A percentile compares a stretch with the other conserved stretches of the same genome.
Evolutionary conservation across 2,888 invertebrate genomes (phyloP).

Genomic region (Drosophila tanythrix): DNA sequence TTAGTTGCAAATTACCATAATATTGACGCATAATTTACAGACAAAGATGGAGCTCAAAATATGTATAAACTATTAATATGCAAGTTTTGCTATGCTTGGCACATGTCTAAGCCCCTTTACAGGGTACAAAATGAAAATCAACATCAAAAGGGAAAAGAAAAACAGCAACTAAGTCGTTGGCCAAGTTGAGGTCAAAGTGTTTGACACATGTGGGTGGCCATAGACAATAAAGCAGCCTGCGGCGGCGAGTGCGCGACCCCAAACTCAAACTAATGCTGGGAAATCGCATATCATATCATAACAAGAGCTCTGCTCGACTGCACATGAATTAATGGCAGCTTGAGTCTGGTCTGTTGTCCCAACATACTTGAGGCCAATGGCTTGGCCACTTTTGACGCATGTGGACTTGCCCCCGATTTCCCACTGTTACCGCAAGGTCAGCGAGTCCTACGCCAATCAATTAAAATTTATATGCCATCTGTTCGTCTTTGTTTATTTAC

Average conservation of each 20-base stretch:
- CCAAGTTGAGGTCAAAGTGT: conserved; percentile 49
- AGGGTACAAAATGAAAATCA: not conserved
- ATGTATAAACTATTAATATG: not conserved
- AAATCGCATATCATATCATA: conserved; percentile 15
- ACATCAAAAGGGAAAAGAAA: not conserved
- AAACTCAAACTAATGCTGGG: conserved; percentile 5
- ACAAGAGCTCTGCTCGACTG: conserved; percentile 18
- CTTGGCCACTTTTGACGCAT: conserved; percentile 31
- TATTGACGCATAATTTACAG: not conserved
- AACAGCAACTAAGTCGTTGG: conserved; percentile 1
- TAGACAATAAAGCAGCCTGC: conserved; percentile 46
- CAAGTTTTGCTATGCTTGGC: not conserved
- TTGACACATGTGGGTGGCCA: conserved; percentile 36
- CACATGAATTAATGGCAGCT: conserved; percentile 38
- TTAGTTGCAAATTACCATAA: not conserved
- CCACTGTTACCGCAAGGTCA: conserved; percentile 52
- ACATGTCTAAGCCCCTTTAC: not conserved
- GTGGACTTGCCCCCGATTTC: conserved; percentile 52
- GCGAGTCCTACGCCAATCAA: conserved; percentile 36
- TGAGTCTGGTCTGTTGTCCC: conserved; percentile 36
- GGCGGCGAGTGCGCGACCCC: conserved; percentile 14
- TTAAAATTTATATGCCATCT: conserved; percentile 43
- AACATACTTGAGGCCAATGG: conserved; percentile 45
- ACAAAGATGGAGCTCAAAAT: not conserved
- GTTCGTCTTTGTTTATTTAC: conserved; percentile 49